Base-by-base conservation (phyloP, 1,140 invertebrate species). In the Hyles vespertilio region DNA sequence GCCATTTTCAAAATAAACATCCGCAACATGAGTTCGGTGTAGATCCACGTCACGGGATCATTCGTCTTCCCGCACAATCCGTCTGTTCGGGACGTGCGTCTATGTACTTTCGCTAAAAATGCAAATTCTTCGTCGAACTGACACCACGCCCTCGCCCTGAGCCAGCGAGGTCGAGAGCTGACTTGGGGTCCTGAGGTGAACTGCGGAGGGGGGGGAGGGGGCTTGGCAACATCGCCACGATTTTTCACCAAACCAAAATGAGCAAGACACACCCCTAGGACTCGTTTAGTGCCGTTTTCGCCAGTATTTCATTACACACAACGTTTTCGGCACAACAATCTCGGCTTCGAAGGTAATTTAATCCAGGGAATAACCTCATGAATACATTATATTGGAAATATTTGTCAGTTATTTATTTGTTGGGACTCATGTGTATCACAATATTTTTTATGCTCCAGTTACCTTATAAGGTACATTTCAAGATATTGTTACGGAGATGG, bases 101-200 rank as follows among this genome's bases (percentile, higher is more conserved):
- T 71, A 67, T 70, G 78, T 82, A 81, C 77, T 84, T 79, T 81
- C 78, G 79, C 82, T 83, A 81, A 87, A 86, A 81, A 87, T 87
- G 84, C 84, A 87, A 87, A 87, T 87, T 76, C 51, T 58, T 53
- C 59, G 63, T 70, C 66, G 76, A 77, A 81, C 69, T 77, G 79
- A 78, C 71, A 77, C 77, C 78, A 81, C 82, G 82, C 82, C 82
- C 71, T 69, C 65, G 56, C 54, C 50, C 22, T 22, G 22, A 22
- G 22, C 22, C 22, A 22, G 53, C 68, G 64, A 62, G 61, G 72
- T 65, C 64, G 58, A 61, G 32, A 74, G 63, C 63, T 81, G 72
- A 75, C 74, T 69, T 65, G 68, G 69, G 67, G 64, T 61, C 69
- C 57, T 61, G 32, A 54, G 63, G 63, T 64, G 69, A 70, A 61